Conservation (phyloP, 2,888 invertebrate species). For the Cynaeus angustus region DNA sequence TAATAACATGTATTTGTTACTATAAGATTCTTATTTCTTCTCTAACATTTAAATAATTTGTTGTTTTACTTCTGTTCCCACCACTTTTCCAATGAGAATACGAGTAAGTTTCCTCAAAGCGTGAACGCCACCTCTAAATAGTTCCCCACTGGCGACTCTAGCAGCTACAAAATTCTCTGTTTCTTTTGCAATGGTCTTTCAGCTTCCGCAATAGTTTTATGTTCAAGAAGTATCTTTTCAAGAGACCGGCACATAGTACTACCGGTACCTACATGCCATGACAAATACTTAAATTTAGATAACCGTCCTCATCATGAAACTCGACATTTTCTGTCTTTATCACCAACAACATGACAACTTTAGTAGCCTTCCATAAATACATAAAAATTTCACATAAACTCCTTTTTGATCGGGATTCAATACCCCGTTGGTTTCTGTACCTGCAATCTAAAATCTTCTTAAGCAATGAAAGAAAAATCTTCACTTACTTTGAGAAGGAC, state of each 20-base stretch:
- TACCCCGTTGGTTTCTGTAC: conserved; percentile 66
- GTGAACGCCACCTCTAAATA: conserved; percentile 60
- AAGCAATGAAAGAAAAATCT: not conserved
- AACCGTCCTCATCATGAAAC: conserved; percentile 61
- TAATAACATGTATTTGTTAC: too few relatives aligned
- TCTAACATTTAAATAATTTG: not conserved
- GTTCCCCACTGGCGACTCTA: conserved; percentile 57
- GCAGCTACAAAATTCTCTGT: conserved; percentile 56
- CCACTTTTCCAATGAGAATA: conserved; percentile 59
- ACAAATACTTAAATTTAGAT: conserved; percentile 62
- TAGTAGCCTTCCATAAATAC: conserved; percentile 70
- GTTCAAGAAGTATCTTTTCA: conserved; percentile 58
- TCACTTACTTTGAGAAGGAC: conserved; percentile 40
- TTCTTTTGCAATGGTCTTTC: conserved; percentile 44
- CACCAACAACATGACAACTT: conserved; percentile 54
- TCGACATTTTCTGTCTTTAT: conserved; percentile 62
- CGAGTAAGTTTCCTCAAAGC: conserved; percentile 58
- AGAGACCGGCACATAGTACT: too few relatives aligned
- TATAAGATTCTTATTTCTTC: not conserved
- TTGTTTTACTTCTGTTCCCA: conserved; percentile 61
- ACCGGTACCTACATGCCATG: conserved; percentile 63
- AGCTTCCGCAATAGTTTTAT: conserved; percentile 59
- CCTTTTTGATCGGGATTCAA: conserved; percentile 71
- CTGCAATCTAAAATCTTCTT: conserved; percentile 69
- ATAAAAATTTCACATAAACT: conserved; percentile 71